Base-by-base conservation (phyloP, 2,113 vertebrate species). In the Geococcyx californianus region DNA sequence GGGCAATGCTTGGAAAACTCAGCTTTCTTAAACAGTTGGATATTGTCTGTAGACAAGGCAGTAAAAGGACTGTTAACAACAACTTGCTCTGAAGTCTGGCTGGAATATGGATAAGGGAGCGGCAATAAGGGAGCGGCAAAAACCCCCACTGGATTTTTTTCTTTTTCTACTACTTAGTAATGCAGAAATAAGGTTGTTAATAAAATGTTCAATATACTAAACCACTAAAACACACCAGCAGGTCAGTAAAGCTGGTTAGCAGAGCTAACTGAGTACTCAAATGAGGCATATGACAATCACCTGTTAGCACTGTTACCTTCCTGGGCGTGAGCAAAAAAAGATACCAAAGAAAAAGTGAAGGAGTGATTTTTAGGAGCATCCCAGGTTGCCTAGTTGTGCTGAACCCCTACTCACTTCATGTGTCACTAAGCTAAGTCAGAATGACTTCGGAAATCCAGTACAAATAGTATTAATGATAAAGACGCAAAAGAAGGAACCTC, bases 21-120 rank as follows among this genome's bases (percentile, higher is more conserved):
- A 90, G 91, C 89, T 96, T 91, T 69, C 87, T 84, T 36, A 24
- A 95, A 78, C 89, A 87, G 72, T 72, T 92, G 89, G 74, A 89
- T 56, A 84, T 67, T 47, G 47, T 77, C 58, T 76, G 75, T 60
- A 87, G 68, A 47, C 67, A 90, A 88, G 85, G 77, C 29, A 78
- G 69, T 29, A 52, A 13, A 77, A 64, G 81, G 44, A 58, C 83
- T 75, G 64, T 75, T 92, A 96, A 87, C 66, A 96, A 87, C 66
- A 94, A 34, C 23, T 29, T 80, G 45, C 76, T 76, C 55, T 83
- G 54, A 90, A 88, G 64, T 58, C 87, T 90, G 76, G 70, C 54
- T 56, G 40, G 70, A 79, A 79, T 56, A 89, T 3, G 26, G 47
- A 20, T 60, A 80, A 87, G 42, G 51, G 69, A 69, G 47, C 25